Conservation (phyloP, 2,888 invertebrate genomes). For the Melanotus villosus region DNA sequence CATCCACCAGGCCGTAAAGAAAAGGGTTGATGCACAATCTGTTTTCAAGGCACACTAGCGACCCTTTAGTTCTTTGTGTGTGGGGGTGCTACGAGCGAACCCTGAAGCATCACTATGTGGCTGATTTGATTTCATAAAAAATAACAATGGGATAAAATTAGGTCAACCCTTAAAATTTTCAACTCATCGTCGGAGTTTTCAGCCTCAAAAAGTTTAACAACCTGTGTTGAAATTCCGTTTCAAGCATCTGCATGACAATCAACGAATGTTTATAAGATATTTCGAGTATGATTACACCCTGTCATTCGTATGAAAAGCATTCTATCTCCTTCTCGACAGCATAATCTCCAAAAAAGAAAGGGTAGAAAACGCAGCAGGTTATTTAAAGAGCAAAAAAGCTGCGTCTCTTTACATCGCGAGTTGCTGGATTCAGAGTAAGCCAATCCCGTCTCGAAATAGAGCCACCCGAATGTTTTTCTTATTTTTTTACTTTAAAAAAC, state of each 20-base stretch:
- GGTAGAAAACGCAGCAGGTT: constrained; percentile 26
- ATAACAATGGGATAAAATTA: background rate
- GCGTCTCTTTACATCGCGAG: constrained; percentile 20
- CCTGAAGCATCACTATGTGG: background rate
- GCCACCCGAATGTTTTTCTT: constrained; percentile 44
- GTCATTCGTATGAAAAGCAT: constrained; percentile 1
- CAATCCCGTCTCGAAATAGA: constrained; percentile 43
- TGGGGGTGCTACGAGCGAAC: background rate
- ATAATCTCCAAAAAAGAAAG: constrained; percentile 12
- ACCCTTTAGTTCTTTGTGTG: constrained; percentile 46
- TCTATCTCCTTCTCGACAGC: constrained; percentile 3
- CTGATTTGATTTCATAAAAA: constrained; percentile 23
- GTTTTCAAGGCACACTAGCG: constrained; percentile 52
- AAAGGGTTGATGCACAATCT: constrained; percentile 48
- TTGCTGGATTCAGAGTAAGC: constrained; percentile 35
- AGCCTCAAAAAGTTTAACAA: background rate
- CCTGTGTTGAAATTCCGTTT: constrained; percentile 4
- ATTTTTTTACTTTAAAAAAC: constrained; percentile 41
- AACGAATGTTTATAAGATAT: background rate
- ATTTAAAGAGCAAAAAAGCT: constrained; percentile 40
- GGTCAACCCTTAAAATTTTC: constrained; percentile 15
- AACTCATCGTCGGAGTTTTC: background rate
- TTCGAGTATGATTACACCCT: constrained; percentile 16
- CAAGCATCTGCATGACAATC: constrained; percentile 20
- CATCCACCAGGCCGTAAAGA: constrained; percentile 22